phyloP scores from a whole-genome alignment of 2,113 vertebrate genomes.

The Plecturocebus donacophilus region DNA sequence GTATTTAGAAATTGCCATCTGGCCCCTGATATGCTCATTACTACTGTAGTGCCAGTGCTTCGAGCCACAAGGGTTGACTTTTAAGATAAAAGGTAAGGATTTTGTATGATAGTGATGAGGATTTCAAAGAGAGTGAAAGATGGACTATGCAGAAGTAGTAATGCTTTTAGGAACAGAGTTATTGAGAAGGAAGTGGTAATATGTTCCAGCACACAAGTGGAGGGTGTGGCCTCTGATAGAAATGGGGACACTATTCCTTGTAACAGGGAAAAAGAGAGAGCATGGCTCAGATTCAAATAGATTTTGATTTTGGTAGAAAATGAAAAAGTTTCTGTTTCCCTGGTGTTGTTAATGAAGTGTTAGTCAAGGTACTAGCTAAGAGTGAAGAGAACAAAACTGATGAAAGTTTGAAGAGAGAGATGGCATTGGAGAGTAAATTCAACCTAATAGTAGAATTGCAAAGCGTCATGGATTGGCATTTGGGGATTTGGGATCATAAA shows the following conservation, averaged over 20 bases:
- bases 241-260: not conserved
- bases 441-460: not conserved
- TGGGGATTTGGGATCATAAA: not conserved
- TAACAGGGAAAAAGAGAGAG: not conserved
- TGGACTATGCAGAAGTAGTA: not conserved
- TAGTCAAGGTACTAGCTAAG: not conserved
- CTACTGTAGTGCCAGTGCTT: not conserved
- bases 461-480: not conserved
- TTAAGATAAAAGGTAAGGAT: not conserved
- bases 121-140: not conserved
- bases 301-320: conserved; percentile 11
- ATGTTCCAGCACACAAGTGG: not conserved
- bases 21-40: not conserved
- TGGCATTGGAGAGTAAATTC: not conserved
- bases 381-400: not conserved
- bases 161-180: not conserved
- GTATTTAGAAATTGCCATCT: not conserved
- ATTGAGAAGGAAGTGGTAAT: not conserved
- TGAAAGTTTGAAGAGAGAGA: not conserved
- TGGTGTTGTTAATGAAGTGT: not conserved
- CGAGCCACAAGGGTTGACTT: not conserved
- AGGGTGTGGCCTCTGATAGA: not conserved
- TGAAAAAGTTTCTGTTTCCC: not conserved
- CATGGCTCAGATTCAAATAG: not conserved
- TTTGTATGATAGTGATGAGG: not conserved